Evolutionary conservation across 2,797 vertebrate genomes (phyloP).

Genomic region (Hyperoplus immaculatus): DNA sequence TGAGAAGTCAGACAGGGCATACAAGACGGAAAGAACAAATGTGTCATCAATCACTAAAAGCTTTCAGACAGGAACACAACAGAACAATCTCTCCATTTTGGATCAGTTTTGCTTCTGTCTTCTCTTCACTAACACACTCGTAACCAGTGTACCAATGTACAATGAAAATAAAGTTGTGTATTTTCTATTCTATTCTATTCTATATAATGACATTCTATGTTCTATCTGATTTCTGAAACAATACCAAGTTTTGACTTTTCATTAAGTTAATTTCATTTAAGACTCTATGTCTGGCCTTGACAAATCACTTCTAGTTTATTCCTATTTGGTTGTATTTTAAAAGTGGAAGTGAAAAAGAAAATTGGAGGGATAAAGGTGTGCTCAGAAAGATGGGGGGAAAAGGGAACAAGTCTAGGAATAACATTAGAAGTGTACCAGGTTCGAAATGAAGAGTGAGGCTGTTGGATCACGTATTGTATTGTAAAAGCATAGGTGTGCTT

Average conservation of each 20-base stretch:
- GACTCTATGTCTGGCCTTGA: too few species aligned
- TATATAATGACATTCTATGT: too few species aligned
- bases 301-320: too few species aligned
- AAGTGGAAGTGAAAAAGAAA: too few species aligned
- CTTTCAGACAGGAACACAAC: conserved; percentile 14
- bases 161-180: too few species aligned
- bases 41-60: conserved; percentile 27
- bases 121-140: background rate
- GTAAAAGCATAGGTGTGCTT: background rate
- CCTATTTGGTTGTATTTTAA: too few species aligned
- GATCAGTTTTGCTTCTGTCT: background rate
- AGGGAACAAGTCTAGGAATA: too few species aligned
- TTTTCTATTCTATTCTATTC: too few species aligned
- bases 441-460: conserved; percentile 11
- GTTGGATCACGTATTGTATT: conserved; percentile 24
- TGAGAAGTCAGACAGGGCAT: conserved; percentile 21
- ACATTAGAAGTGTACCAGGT: background rate
- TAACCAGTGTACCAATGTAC: too few species aligned
- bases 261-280: too few species aligned
- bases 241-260: too few species aligned
- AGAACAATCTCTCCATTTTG: background rate
- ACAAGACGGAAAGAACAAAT: conserved; percentile 20
- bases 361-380: background rate
- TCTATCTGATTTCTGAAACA: too few species aligned
- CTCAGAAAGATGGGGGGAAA: background rate